A percentile compares a stretch with the other conserved stretches of the same genome.
Evolutionary conservation across 2,113 vertebrate species (phyloP).

Genomic region (Hippocampus barbouri): DNA sequence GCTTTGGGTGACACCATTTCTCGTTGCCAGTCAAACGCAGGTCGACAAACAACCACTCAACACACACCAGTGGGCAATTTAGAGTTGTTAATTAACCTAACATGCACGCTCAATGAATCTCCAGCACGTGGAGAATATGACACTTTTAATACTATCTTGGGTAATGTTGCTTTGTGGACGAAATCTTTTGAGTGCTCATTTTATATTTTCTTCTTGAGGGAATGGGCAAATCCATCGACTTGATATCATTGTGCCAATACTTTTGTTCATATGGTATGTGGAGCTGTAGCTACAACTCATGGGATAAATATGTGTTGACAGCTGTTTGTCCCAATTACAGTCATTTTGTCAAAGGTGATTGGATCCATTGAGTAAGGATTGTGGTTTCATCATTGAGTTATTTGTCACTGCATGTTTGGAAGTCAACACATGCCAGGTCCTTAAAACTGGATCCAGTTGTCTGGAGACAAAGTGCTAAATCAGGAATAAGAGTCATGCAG

Average conservation of each 20-base stretch:
- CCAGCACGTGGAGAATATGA: neutral
- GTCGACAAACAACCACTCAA: neutral
- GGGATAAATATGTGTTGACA: neutral
- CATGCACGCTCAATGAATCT: neutral
- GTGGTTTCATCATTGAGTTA: neutral
- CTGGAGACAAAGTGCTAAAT: slow-evolving; percentile 10
- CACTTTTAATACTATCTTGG: no score
- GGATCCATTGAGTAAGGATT: neutral
- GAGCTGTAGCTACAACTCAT: neutral
- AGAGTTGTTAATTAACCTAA: neutral
- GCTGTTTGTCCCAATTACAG: slow-evolving; percentile 2
- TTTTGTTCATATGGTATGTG: neutral
- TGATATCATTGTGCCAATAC: neutral
- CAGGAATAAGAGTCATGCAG: slow-evolving; percentile 10
- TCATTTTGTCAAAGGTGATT: slow-evolving; percentile 6
- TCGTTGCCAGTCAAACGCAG: neutral
- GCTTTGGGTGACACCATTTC: neutral
- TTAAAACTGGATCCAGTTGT: slow-evolving; percentile 9
- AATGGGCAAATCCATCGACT: no score
- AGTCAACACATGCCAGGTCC: neutral
- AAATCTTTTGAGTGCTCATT: no score
- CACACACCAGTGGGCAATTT: neutral
- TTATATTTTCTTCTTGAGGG: no score
- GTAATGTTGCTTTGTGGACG: no score
- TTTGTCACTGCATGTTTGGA: slow-evolving; percentile 8